A percentile compares a stretch with the other conserved stretches of the same genome.
phyloP scores from a whole-genome alignment of 2,797 vertebrate genomes.

The Thalassophryne amazonica region DNA sequence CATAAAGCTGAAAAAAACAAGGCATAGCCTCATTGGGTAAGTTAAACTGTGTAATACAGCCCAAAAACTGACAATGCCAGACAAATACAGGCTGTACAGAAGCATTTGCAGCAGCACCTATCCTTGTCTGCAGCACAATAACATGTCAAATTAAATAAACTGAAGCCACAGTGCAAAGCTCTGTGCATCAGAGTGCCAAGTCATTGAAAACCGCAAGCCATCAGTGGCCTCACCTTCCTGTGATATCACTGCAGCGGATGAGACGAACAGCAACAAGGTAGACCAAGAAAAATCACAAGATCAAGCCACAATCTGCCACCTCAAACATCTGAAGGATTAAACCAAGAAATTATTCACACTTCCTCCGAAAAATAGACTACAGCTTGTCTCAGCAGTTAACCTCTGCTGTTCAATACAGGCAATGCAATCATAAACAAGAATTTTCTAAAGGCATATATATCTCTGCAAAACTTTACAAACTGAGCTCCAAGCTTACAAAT shows the following conservation, averaged over 20 bases:
- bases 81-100: background rate
- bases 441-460: conserved; percentile 14
- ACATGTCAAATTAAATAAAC: conserved; percentile 40
- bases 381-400: background rate
- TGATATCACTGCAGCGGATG: conserved; percentile 41
- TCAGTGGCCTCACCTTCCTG: conserved; percentile 14
- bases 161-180: conserved; percentile 18
- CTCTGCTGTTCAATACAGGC: background rate
- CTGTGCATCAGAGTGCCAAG: conserved; percentile 28
- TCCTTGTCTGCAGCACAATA: conserved; percentile 10
- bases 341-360: background rate
- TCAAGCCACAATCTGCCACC: conserved; percentile 24
- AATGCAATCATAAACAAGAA: background rate
- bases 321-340: conserved; percentile 39
- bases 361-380: background rate
- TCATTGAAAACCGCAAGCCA: conserved; percentile 48
- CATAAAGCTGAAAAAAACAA: no score
- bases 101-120: conserved; percentile 13
- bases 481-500: background rate
- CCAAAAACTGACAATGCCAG: no score
- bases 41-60: no score
- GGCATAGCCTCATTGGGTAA: no score
- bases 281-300: conserved; percentile 39
- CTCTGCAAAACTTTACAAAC: conserved; percentile 28
- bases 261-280: background rate